Percentiles rank a stretch among this genome's conserved stretches.
These are phyloP conservation scores for Orthonevra nobilis DNA, from an alignment of 2,888 invertebrate species.

Conservation along the genomic window DNA sequence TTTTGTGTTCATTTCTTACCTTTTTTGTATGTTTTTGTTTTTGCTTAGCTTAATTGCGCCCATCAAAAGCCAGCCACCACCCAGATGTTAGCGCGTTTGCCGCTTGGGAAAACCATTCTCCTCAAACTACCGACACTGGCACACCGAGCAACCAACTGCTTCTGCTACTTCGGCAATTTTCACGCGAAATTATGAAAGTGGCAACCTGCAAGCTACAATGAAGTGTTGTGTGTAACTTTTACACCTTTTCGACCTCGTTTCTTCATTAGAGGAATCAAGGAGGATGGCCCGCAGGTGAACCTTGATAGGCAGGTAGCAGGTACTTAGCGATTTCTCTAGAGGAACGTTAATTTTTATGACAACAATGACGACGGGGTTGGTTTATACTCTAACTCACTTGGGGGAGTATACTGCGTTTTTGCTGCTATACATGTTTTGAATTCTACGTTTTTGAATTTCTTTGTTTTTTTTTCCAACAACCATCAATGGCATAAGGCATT, in stretches of 20 bases:
- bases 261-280: conserved; percentile 56
- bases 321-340: conserved; percentile 70
- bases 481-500: conserved; percentile 37
- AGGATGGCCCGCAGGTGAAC: conserved; percentile 65
- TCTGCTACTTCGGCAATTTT: conserved; percentile 66
- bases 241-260: conserved; percentile 70
- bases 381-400: conserved; percentile 59
- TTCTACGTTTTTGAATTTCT: background rate
- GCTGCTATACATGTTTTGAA: conserved; percentile 4
- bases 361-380: conserved; percentile 65
- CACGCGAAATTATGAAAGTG: conserved; percentile 66
- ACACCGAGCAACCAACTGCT: conserved; percentile 51
- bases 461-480: conserved; percentile 11
- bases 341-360: conserved; percentile 69
- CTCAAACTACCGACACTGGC: background rate
- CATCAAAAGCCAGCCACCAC: conserved; percentile 38
- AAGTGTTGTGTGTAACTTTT: conserved; percentile 69
- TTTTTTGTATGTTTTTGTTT: conserved; percentile 39
- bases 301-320: conserved; percentile 70
- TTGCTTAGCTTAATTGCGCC: conserved; percentile 64
- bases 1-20: background rate
- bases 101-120: conserved; percentile 6
- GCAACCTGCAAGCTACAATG: conserved; percentile 64
- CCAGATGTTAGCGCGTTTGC: conserved; percentile 24
- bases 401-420: conserved; percentile 44